Conservation (phyloP, 35 echinoderm and acorn worm species). For the Heliocidaris tuberculata region DNA sequence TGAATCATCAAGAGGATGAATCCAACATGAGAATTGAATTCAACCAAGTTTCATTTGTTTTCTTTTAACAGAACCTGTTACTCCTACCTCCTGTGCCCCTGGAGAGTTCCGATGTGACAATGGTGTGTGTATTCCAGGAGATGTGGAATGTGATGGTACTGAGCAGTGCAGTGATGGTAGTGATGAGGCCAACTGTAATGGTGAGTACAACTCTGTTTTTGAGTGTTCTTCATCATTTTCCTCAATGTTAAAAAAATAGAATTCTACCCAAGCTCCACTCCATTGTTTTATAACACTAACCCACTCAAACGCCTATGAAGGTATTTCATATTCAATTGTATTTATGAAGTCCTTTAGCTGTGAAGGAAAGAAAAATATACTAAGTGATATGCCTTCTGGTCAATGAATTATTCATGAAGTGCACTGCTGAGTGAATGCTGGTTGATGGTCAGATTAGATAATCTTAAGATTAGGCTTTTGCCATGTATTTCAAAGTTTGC, state of each 20-base stretch:
- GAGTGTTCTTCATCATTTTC: too few species aligned
- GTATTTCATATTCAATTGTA: too few species aligned
- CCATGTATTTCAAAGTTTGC: background rate
- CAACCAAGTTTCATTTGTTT: background rate
- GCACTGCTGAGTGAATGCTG: background rate
- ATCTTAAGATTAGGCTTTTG: background rate
- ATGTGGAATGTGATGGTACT: constrained; percentile 48
- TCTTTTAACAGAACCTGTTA: background rate
- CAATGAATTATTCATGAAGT: background rate
- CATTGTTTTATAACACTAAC: too few species aligned
- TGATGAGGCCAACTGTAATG: constrained; percentile 55
- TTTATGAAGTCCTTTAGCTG: too few species aligned
- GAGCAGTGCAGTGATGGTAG: constrained; percentile 62
- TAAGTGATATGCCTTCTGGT: too few species aligned
- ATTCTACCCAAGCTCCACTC: too few species aligned
- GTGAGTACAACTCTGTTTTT: constrained; percentile 24
- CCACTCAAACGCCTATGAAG: too few species aligned
- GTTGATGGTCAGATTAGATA: background rate
- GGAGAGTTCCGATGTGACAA: constrained; percentile 50
- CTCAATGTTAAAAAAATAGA: too few species aligned
- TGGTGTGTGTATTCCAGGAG: constrained; percentile 50
- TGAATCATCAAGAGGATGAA: too few species aligned
- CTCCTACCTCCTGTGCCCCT: background rate
- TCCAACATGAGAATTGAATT: too few species aligned
- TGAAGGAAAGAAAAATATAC: too few species aligned